Evolutionary conservation across 2,113 vertebrate genomes (phyloP).

Genomic region (Cacatua alba): DNA sequence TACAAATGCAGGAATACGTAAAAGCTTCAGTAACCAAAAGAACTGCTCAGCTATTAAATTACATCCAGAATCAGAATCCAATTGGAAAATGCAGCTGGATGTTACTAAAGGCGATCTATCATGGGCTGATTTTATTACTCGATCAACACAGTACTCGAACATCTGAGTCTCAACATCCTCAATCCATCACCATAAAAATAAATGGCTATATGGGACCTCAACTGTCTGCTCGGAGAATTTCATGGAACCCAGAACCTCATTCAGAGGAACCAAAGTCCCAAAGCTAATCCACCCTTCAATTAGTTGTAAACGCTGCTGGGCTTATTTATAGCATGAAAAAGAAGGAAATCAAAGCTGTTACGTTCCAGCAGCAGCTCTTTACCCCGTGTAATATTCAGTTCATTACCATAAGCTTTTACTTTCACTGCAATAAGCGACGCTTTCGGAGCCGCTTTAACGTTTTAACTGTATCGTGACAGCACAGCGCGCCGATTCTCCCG

Average conservation of each 20-base stretch:
- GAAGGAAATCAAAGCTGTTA: neutral
- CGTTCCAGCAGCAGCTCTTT: neutral
- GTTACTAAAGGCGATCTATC: neutral
- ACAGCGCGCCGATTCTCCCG: neutral
- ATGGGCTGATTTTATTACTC: neutral
- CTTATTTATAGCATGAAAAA: neutral
- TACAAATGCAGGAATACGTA: neutral
- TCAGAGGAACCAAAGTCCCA: neutral
- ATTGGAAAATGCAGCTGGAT: neutral
- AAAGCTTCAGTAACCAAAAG: neutral
- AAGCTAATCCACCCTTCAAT: neutral
- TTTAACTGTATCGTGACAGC: too few relatives aligned
- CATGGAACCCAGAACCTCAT: neutral
- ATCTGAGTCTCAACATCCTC: neutral
- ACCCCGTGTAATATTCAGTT: accelerated
- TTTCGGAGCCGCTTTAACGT: accelerated
- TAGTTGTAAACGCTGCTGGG: accelerated
- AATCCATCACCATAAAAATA: neutral
- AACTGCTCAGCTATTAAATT: neutral
- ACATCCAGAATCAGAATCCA: neutral
- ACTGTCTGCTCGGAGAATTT: neutral
- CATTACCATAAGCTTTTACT: neutral
- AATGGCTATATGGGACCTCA: accelerated
- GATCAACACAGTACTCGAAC: neutral
- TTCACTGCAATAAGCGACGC: accelerated